Evolutionary conservation across 1,140 invertebrate species (phyloP), one percentile per base, ranked within the genome.

Genomic region (Archivesica marissinica): DNA sequence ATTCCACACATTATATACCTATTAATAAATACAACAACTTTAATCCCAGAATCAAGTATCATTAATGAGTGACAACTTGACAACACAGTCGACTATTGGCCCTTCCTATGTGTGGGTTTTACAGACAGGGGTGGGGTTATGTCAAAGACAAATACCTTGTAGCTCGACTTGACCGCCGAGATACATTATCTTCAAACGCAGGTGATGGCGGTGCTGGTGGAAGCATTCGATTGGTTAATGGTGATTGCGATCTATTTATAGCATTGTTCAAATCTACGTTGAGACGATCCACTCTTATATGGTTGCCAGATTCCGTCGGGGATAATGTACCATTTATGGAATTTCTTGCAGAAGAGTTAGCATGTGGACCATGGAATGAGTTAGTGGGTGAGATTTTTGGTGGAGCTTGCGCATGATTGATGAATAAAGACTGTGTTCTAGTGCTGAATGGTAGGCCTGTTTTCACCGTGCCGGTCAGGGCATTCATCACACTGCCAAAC

Each of bases 401-500:
- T 84, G 75, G 80, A 13, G 66, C 61, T 28, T 88, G 84, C 52
- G 88, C 88, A 59, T 86, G 80, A 74, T 91, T 93, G 25, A 90
- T 87, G 35, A 91, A 86, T 44, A 92, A 81, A 11, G 92, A 92
- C 82, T 92, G 91, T 9, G 91, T 92, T 52, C 90, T 87, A 28
- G 89, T 91, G 25, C 89, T 81, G 72, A 92, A 92, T 44, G 92
- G 91, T 54, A 91, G 82, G 30, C 89, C 89, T 75, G 91, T 90
- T 72, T 90, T 89, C 68, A 87, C 82, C 25, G 89, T 88, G 52
- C 92, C 90, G 3, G 90, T 88, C 25, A 92, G 80, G n/a, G 94
- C 94, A 80, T 92, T 93, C 54, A 95, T 94, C 59, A 95, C 93
- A 83, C 93, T 95, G 59, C 99, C 98, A 94, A 99, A 99, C 52